phyloP scores from a whole-genome alignment of 2,888 invertebrate genomes.

The Patella pellucida region DNA sequence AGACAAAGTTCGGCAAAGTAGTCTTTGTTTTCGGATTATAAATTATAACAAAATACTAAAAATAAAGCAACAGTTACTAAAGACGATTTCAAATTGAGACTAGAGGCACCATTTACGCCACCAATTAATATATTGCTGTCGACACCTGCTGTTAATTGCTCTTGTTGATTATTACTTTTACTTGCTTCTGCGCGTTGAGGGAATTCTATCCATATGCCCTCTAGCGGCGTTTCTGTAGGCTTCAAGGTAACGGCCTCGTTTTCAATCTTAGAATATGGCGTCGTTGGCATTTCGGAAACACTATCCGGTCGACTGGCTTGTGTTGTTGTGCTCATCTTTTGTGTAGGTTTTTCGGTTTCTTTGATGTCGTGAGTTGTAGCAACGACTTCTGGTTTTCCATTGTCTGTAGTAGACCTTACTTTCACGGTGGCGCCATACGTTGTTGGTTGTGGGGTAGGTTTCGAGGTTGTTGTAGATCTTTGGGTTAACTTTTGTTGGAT shows the following conservation, averaged over 20 bases:
- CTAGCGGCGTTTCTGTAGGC: not conserved
- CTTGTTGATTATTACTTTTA: too few species aligned
- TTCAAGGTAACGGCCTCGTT: not conserved
- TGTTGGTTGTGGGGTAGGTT: not conserved
- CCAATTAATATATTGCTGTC: too few species aligned
- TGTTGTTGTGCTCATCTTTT: not conserved
- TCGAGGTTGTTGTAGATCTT: not conserved
- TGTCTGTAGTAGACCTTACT: not conserved
- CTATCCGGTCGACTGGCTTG: not conserved
- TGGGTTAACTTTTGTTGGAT: not conserved
- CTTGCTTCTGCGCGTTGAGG: not conserved
- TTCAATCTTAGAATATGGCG: not conserved
- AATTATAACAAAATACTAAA: too few species aligned
- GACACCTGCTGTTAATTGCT: too few species aligned
- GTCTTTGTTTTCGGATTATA: too few species aligned
- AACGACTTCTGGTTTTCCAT: not conserved
- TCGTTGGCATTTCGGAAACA: not conserved
- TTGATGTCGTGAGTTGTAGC: not conserved
- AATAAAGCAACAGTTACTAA: too few species aligned
- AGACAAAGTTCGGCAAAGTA: too few species aligned
- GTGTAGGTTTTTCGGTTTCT: not conserved
- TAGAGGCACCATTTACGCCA: too few species aligned
- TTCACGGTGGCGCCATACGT: not conserved
- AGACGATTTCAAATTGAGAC: too few species aligned
- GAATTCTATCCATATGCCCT: not conserved